Conservation (phyloP, 2,888 invertebrate genomes). For the Amitus sp. region DNA sequence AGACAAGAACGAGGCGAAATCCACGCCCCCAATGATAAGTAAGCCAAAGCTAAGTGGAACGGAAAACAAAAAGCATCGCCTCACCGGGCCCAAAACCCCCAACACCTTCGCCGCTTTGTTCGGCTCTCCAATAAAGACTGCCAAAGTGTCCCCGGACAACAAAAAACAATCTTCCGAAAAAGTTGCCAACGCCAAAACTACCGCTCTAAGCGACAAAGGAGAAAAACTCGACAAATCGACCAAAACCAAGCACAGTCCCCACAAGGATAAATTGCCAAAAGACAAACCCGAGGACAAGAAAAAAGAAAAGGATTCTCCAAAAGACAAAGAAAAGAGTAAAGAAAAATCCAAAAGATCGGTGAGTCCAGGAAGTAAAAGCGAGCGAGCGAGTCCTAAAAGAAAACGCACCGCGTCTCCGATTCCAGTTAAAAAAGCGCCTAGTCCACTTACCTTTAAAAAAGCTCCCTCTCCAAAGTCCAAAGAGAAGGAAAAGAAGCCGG, state of each 20-base stretch:
- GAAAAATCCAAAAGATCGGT: constrained; percentile 68
- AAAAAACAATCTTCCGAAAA: constrained; percentile 67
- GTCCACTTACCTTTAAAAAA: constrained; percentile 52
- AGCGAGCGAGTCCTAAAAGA: constrained; percentile 53
- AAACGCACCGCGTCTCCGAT: constrained; percentile 54
- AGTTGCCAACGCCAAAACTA: constrained; percentile 57
- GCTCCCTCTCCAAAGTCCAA: constrained; percentile 55
- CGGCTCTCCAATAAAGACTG: constrained; percentile 83
- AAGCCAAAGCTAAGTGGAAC: constrained; percentile 76
- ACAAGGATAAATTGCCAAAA: constrained; percentile 68
- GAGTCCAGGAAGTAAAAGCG: constrained; percentile 62
- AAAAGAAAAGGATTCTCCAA: constrained; percentile 68
- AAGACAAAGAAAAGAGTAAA: constrained; percentile 68
- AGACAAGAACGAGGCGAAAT: constrained; percentile 71
- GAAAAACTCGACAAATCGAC: constrained; percentile 67
- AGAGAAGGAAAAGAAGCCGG: constrained; percentile 61
- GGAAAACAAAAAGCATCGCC: constrained; percentile 62
- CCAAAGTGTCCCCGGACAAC: constrained; percentile 76
- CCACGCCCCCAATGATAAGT: constrained; percentile 71
- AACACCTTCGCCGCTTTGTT: constrained; percentile 83
- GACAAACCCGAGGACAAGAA: constrained; percentile 66
- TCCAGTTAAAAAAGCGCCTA: constrained; percentile 59
- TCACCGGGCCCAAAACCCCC: constrained; percentile 66
- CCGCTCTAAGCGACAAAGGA: constrained; percentile 68
- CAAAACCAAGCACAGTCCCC: constrained; percentile 69